Evolutionary conservation across 2,888 invertebrate genomes (phyloP), one percentile per base, ranked within the genome.

Genomic region (Falcaria lacertinaria): DNA sequence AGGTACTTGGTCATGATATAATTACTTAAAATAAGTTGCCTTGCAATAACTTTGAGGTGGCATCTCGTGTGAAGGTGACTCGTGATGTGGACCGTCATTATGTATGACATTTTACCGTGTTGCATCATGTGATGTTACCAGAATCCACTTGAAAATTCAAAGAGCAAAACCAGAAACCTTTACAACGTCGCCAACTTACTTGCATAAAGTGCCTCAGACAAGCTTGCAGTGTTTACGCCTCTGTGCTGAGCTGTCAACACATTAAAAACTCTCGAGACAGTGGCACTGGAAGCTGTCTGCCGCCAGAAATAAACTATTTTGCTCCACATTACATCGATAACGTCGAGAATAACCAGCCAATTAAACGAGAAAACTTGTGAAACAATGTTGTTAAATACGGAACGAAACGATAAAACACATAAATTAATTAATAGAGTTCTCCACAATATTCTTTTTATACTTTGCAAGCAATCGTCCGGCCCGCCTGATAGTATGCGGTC

Each of bases 311-410:
- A 83, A 74, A 75, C 70, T 65, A 58, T 68, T 64, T 61, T 76
- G 81, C 64, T 69, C 80, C 62, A 83, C 72, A 79, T 80, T 71
- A 4, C 64, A 64, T 65, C 74, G 69, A 77, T 77, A 74, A 72
- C 56, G 53, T 54, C 50, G 48, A 71, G 60, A 73, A 69, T 74
- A 69, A 60, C 65, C 57, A 52, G 60, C 60, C 61, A 70, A 74
- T 74, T 71, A 69, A 64, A 57, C 45, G 42, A 47, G 50, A 41
- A 39, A 48, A 46, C 52, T 64, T 64, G 56, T 50, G 60, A 68
- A 64, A 70, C 60, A 56, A 57, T 60, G 45, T 54, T 47, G 49
- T 47, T 52, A 52, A 62, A 62, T 51, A 42, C 43, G 41, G 40
- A 25, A 40, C 33, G 41, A 38, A 38, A 42, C n/a, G 33, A 42